These are phyloP conservation scores for Thyatira batis DNA, from an alignment of 2,888 invertebrate species.

Conservation along the genomic window DNA sequence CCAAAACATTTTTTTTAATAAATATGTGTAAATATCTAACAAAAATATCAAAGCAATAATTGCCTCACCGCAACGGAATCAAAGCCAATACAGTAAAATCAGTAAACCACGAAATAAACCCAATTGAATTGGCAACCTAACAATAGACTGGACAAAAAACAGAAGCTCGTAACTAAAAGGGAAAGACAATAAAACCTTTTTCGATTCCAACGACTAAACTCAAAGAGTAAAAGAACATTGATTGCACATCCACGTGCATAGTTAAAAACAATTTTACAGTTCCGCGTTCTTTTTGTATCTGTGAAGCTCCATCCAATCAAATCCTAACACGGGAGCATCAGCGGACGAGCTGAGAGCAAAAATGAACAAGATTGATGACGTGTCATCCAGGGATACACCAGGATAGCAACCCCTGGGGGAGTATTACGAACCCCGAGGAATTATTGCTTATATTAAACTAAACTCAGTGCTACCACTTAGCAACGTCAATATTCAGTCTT, in stretches of 20 bases:
- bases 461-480: neutral
- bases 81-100: neutral
- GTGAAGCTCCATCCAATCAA: conserved; percentile 43
- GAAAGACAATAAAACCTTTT: neutral
- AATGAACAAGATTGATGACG: conserved; percentile 60
- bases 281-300: conserved; percentile 12
- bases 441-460: conserved; percentile 16
- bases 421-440: conserved; percentile 18
- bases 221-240: neutral
- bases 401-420: conserved; percentile 16
- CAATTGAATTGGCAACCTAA: neutral
- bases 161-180: neutral
- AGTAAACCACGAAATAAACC: neutral
- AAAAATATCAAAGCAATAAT: neutral
- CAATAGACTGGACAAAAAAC: neutral
- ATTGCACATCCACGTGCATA: neutral
- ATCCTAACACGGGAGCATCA: conserved; percentile 31
- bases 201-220: neutral
- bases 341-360: conserved; percentile 38
- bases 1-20: neutral
- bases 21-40: neutral
- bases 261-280: conserved; percentile 1
- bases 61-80: neutral
- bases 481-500: neutral
- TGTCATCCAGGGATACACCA: conserved; percentile 31